Percentiles rank a stretch among this genome's conserved stretches.
Conservation (phyloP, 1,140 invertebrate genomes). For the Drosophila sturtevanti region DNA sequence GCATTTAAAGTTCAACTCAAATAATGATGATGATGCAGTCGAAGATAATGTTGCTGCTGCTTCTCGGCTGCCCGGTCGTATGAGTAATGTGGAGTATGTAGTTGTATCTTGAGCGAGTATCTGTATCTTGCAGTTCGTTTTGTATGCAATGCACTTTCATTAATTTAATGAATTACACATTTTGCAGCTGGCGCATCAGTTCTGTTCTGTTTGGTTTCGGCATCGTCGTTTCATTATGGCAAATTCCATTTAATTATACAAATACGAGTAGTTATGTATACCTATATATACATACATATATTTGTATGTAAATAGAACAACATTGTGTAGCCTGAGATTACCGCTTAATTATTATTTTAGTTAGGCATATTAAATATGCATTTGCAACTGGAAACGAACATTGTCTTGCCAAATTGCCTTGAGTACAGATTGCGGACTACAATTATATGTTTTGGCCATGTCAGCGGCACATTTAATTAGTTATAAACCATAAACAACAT, state of each 20-base stretch:
- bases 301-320: not conserved
- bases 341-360: slow-evolving; percentile 66
- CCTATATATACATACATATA: not conserved
- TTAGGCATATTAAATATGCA: slow-evolving; percentile 34
- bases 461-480: slow-evolving; percentile 1
- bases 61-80: not conserved
- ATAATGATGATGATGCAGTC: slow-evolving; percentile 23
- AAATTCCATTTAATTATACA: slow-evolving; percentile 68
- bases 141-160: slow-evolving; percentile 68
- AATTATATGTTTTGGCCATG: not conserved
- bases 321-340: slow-evolving; percentile 19
- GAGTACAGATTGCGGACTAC: not conserved
- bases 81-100: not conserved
- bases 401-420: slow-evolving; percentile 34
- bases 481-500: not conserved
- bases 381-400: slow-evolving; percentile 30
- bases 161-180: slow-evolving; percentile 72
- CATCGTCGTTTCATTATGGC: slow-evolving; percentile 15
- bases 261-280: slow-evolving; percentile 23
- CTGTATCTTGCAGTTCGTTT: not conserved
- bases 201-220: slow-evolving; percentile 3
- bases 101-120: not conserved
- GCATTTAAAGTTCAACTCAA: slow-evolving; percentile 38
- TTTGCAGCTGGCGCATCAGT: slow-evolving; percentile 6
- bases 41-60: not conserved